Conservation (phyloP, 2,888 invertebrate species). For the Hydropsyche betteni region DNA sequence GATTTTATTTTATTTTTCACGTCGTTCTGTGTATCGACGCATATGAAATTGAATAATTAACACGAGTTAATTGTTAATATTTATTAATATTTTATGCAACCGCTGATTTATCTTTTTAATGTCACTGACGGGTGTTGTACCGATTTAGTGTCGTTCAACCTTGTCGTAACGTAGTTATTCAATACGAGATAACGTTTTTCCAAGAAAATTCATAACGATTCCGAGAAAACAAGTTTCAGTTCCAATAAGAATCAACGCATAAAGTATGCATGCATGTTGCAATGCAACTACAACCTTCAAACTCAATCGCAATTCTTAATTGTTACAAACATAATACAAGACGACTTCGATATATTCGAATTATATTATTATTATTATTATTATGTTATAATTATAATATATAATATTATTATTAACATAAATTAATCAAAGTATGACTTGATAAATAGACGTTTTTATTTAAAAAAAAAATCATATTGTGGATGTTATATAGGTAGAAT, state of each 20-base stretch:
- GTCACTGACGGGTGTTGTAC: not conserved
- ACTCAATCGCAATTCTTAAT: not conserved
- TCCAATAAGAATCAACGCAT: not conserved
- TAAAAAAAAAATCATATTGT: too few species aligned
- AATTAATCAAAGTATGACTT: too few species aligned
- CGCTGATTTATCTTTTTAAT: constrained; percentile 1
- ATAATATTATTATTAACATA: too few species aligned
- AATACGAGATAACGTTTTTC: constrained; percentile 6
- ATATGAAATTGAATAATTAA: too few species aligned
- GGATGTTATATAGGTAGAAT: too few species aligned
- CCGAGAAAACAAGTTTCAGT: not conserved
- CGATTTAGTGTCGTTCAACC: constrained; percentile 21
- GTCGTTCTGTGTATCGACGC: too few species aligned
- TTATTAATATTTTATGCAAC: not conserved
- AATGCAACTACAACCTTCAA: not conserved
- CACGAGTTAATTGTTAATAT: too few species aligned
- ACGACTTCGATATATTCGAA: too few species aligned
- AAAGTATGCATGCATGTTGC: not conserved
- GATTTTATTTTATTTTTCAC: too few species aligned
- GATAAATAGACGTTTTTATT: too few species aligned
- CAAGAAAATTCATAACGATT: not conserved
- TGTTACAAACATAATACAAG: not conserved
- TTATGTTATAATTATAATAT: too few species aligned
- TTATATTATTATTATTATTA: too few species aligned
- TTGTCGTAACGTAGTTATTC: not conserved